Percentiles rank a stretch among this genome's conserved stretches.
Conservation (phyloP, 2,113 vertebrate genomes). For the Hemicordylus capensis region DNA sequence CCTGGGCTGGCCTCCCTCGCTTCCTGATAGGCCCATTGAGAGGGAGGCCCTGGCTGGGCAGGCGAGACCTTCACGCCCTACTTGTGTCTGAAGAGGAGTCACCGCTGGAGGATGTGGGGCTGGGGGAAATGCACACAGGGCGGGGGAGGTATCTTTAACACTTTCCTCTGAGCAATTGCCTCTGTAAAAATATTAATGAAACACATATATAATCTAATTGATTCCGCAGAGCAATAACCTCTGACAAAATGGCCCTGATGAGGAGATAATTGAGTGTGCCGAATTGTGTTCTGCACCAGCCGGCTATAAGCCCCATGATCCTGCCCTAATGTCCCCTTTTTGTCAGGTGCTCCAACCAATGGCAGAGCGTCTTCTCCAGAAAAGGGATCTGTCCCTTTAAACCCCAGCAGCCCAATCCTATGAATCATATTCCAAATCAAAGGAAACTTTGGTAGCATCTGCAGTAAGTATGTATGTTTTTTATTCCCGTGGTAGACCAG, state of each 20-base stretch:
- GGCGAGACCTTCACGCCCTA: too few relatives aligned
- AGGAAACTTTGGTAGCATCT: conserved; percentile 30
- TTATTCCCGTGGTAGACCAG: too few relatives aligned
- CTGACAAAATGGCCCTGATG: conserved; percentile 79
- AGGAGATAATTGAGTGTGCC: conserved; percentile 79
- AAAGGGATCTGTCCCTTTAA: conserved; percentile 67
- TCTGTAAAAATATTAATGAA: conserved; percentile 77
- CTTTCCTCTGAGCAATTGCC: conserved; percentile 64
- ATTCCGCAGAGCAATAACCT: conserved; percentile 81
- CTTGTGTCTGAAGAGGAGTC: neutral
- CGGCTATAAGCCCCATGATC: conserved; percentile 78
- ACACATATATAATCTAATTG: conserved; percentile 74
- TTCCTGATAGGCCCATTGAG: too few relatives aligned
- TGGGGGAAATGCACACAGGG: neutral
- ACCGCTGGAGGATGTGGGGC: neutral
- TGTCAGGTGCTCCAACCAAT: conserved; percentile 71
- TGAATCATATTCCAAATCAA: conserved; percentile 51
- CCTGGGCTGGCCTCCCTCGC: too few relatives aligned
- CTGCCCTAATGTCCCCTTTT: conserved; percentile 73
- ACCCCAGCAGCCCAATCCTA: conserved; percentile 63
- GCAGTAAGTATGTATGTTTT: too few relatives aligned
- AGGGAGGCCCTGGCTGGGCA: too few relatives aligned
- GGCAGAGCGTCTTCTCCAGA: conserved; percentile 52
- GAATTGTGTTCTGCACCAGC: conserved; percentile 72
- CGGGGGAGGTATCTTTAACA: too few relatives aligned